Evolutionary conservation across 2,797 vertebrate genomes (phyloP), one percentile per base, ranked within the genome.

Genomic region (Esox lucius): DNA sequence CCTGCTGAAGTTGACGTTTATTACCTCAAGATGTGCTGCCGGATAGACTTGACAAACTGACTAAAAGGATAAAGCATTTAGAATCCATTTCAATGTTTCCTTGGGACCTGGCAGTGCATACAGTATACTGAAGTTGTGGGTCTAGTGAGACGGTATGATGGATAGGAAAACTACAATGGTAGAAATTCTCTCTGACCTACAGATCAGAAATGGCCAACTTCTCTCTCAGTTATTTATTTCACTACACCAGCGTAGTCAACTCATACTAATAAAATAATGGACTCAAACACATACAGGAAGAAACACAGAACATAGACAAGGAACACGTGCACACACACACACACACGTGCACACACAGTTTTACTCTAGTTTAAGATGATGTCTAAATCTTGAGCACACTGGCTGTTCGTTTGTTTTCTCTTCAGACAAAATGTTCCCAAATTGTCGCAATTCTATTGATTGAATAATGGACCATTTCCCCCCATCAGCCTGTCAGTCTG

Each of bases 391-490:
- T 92, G 89, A 87, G 84, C 0, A 49, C 89, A 88, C 90, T 91
- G 89, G 89, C 86, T 83, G 87, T 92, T 89, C 78, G 78, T 92
- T 94, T 95, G 93, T 95, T 95, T 96, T 95, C 87, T 91, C 90
- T 94, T 82, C 90, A 94, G 93, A 95, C 93, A 94, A 92, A 2
- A 94, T 94, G 95, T 93, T 89, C 91, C 89, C 86, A 92, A 94
- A 94, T 93, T 93, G 95, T 94, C 72, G 91, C 94, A 96, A 95
- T 94, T 94, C 91, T 89, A 94, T 95, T 95, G 94, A 96, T 96
- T 95, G 95, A 96, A 94, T 96, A 96, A 96, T 95, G 88, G 87
- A 84, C 88, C 91, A 91, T 93, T 95, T 95, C 95, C 95, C 95
- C 90, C 91, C 91, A 94, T 94, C 85, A 90, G 87, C 89, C 93